Base-by-base conservation (phyloP, 1,140 invertebrate genomes). In the Cepaea nemoralis region DNA sequence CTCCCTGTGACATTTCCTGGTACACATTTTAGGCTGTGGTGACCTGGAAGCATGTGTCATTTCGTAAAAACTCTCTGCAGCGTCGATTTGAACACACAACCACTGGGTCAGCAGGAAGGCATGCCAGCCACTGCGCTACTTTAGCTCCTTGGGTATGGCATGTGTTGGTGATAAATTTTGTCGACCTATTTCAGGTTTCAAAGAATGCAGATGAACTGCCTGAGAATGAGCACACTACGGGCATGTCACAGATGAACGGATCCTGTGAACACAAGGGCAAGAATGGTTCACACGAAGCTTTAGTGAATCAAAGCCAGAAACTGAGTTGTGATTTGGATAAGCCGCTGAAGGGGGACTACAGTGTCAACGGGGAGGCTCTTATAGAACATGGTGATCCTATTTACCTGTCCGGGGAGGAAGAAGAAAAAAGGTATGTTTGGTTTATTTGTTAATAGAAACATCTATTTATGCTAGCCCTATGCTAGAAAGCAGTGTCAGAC, bases 341-440 rank as follows among this genome's bases (percentile, higher is more conserved):
- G 14, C 33, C 50, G 10, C 31, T 42, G 8, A 79, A 31, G 16
- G 75, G 40, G 14, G 75, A 77, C 22, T 77, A 6, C 22, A 59
- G 50, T 37, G 31, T 55, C 35, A 73, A 59, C 73, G 78, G 78
- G 1, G 78, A 80, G 59, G 69, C 78, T 16, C 48, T 80, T 16
- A 67, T 80, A 6, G 40, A 70, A 19, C 39, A 80, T 50, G 78
- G 71, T 27, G 69, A 80, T 39, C 78, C 71, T 27, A 80, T 80
- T 39, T 45, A 35, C n/a, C 31, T 80, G 27, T 70, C 66, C 12
- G 78, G 78, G 39, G 78, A 80, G 40, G 78, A 80, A 40, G 78
- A 80, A 63, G 78, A 80, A 33, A 80, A 73, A 67, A 80, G 78
- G 78, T 80, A 71, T 8, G 27, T 63, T 59, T n/a, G 19, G 40